Evolutionary conservation across 1,140 invertebrate species (phyloP), one percentile per base, ranked within the genome.

Genomic region (Pinna nobilis): DNA sequence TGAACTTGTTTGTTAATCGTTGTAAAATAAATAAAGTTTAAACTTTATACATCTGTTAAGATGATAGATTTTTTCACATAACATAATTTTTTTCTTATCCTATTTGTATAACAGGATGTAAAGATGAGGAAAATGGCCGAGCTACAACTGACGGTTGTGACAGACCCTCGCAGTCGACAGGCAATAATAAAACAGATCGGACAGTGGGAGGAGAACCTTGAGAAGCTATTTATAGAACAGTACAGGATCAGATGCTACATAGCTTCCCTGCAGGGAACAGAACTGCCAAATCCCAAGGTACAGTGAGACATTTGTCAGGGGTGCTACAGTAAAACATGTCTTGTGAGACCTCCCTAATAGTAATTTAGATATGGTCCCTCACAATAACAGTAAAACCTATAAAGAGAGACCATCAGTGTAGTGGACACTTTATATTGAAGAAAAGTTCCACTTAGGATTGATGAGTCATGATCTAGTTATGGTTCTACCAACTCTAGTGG

Each of bases 71-170:
- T 20, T 50, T 18, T 50, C n/a, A 50, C 25, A 51, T 30, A 51
- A 28, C 2, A n/a, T n/a, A n/a, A 20, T 51, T 20, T 25, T 25
- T 0, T 20, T 57, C 28, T 18, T 33, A 35, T 20, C 23, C 32
- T 61, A 7, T 41, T 41, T 59, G 4, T 60, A 49, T 69, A 15
- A 20, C 89, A 98, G 97, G 97, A 98, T 90, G 94, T 96, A 82
- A 98, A 98, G 89, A 91, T 98, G 90, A 97, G 97, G 89, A 97
- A 98, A 86, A 99, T 98, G 97, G 97, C 97, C 6, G 97, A 98
- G 89, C 91, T 98, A 79, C 97, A 98, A 88, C 93, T 98, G 89
- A 96, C 95, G 2, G 96, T 98, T 23, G 96, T 98, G 30, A 94
- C 95, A 20, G 97, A 98, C 88, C 92, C 94, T 30, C 95, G 97